Base-by-base conservation (phyloP, 2,888 invertebrate species). In the Chirona hameri region DNA sequence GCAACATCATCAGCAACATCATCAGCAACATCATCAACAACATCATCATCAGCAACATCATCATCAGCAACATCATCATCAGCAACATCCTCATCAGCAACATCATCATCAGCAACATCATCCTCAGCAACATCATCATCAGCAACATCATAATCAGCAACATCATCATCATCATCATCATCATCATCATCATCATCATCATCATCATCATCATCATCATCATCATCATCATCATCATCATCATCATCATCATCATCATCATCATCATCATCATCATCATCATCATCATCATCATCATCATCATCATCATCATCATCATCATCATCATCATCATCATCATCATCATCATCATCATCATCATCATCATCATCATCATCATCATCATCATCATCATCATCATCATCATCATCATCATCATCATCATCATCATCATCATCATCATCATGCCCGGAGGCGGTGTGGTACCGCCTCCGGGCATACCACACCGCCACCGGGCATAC, bases 351-450 rank as follows among this genome's bases (percentile, higher is more conserved):
- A 81, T 81, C 27, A 81, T 24, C 52, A 48, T 27, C 52, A 55
- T 12, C 24, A 9, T 29, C 39, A 1, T 9, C 39, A 0, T 29
- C 10, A 80, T 80, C 0, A 80, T 31, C 39, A 2, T 80, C 46
- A 39, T 80, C 12, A 80, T 3, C 52, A 81, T n/a, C n/a, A 14
- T 52, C n/a, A 52, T 52, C 55, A 81, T 27, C 81, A 81, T 81
- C 27, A 81, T 24, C 52, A 48, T 27, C 52, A 55, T 12, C 24
- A 9, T 29, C 39, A 1, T 9, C 39, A 0, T 29, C 10, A 80
- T 80, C 0, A 80, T 31, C 39, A 2, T 80, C 14, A 80, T 80
- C n/a, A 80, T 15, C 46, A 39, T 39, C 46, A 80, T 80, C 12
- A 80, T 39, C 12, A 80, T 27, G 7, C 46, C n/a, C 46, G 52